Percentiles rank a stretch among this genome's conserved stretches.
Evolutionary conservation across 2,797 vertebrate species (phyloP).

Genomic region (Falco novaeseelandiae): DNA sequence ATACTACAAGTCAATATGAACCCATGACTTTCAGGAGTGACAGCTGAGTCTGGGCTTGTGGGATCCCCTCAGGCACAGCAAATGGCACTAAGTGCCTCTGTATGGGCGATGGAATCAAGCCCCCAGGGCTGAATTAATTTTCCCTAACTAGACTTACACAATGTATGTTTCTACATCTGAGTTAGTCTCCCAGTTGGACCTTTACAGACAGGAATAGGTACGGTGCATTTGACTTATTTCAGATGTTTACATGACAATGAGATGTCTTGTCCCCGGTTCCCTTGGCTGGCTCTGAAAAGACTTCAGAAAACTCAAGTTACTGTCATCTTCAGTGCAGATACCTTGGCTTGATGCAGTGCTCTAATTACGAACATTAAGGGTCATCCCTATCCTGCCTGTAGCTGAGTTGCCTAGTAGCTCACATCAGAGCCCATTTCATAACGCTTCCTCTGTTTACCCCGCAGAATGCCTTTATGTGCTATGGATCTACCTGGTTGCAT

Average conservation of each 20-base stretch:
- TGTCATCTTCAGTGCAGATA: neutral
- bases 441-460: neutral
- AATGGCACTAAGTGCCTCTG: neutral
- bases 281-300: neutral
- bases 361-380: neutral
- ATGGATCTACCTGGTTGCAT: neutral
- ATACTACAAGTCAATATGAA: neutral
- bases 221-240: neutral
- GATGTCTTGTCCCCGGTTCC: neutral
- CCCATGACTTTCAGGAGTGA: neutral
- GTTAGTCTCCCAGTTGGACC: neutral
- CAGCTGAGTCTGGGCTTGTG: neutral
- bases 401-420: neutral
- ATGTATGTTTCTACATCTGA: neutral
- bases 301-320: neutral
- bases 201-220: neutral
- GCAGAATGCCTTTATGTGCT: neutral
- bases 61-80: neutral
- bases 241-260: neutral
- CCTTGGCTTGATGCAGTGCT: neutral
- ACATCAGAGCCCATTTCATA: neutral
- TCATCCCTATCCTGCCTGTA: neutral
- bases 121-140: neutral
- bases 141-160: neutral
- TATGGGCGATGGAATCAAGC: neutral